Percentiles rank a stretch among this genome's conserved stretches.
These are phyloP conservation scores for Bembecia ichneumoniformis DNA, from an alignment of 2,888 invertebrate genomes.

Conservation along the genomic window DNA sequence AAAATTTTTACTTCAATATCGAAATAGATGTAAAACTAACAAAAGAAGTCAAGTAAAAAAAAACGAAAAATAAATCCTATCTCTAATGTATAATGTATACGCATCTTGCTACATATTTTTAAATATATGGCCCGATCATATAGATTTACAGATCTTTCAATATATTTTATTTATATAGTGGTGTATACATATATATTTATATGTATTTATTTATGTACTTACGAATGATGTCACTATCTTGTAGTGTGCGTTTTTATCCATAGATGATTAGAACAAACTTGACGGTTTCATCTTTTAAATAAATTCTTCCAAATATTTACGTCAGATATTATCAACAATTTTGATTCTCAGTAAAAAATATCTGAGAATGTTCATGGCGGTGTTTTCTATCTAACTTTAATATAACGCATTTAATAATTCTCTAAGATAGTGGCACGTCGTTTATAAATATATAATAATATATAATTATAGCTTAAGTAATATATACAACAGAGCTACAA, in stretches of 20 bases:
- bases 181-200: slow-evolving; percentile 24
- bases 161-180: slow-evolving; percentile 12
- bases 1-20: slow-evolving; percentile 11
- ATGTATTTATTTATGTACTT: slow-evolving; percentile 15
- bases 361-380: too few species aligned
- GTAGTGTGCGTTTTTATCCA: not conserved
- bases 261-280: too few species aligned
- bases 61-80: slow-evolving; percentile 43
- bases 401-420: too few species aligned
- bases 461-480: not conserved
- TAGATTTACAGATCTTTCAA: too few species aligned
- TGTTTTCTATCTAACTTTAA: too few species aligned
- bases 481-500: slow-evolving; percentile 57
- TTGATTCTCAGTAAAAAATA: too few species aligned
- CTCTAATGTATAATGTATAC: slow-evolving; percentile 54
- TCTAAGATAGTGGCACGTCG: too few species aligned
- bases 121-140: too few species aligned
- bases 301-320: too few species aligned
- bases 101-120: slow-evolving; percentile 7
- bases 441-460: not conserved
- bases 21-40: not conserved
- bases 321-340: too few species aligned
- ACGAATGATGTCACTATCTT: not conserved
- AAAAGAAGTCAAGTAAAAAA: slow-evolving; percentile 20
- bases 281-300: too few species aligned